These are phyloP conservation scores for Drosophila dives DNA, from an alignment of 2,888 invertebrate species.

Conservation along the genomic window DNA sequence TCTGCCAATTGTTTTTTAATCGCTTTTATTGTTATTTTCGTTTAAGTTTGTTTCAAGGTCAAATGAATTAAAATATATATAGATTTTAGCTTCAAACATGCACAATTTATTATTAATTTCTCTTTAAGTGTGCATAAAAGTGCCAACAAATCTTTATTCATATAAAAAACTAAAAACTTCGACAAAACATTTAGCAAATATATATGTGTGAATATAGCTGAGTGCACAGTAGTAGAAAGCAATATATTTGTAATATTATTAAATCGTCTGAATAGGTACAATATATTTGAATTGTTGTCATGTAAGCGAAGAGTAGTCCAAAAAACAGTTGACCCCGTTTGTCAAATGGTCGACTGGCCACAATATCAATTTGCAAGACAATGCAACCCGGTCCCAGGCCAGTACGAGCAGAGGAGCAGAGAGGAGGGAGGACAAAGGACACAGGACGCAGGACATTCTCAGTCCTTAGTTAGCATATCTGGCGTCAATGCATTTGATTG, in stretches of 20 bases:
- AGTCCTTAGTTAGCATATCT: slow-evolving; percentile 46
- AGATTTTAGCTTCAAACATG: no score
- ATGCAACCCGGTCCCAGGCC: slow-evolving; percentile 36
- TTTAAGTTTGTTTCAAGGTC: no score
- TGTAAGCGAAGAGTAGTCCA: slow-evolving; percentile 49
- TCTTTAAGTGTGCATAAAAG: background rate
- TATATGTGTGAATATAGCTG: background rate
- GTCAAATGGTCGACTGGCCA: slow-evolving; percentile 40
- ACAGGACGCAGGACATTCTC: background rate
- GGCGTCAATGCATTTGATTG: slow-evolving; percentile 71
- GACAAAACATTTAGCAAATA: background rate
- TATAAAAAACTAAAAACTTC: background rate
- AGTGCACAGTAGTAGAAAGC: background rate
- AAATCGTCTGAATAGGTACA: background rate
- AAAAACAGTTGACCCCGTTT: slow-evolving; percentile 53
- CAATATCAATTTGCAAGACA: slow-evolving; percentile 75
- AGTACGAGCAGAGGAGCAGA: background rate
- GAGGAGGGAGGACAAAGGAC: background rate
- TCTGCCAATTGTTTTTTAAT: background rate
- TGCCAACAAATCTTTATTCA: background rate
- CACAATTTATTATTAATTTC: background rate
- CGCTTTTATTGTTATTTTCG: no score
- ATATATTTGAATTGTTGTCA: slow-evolving; percentile 54
- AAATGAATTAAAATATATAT: no score
- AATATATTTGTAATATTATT: slow-evolving; percentile 15